These are phyloP conservation scores for Penaeus indicus DNA, from an alignment of 1,140 invertebrate genomes.

Conservation along the genomic window DNA sequence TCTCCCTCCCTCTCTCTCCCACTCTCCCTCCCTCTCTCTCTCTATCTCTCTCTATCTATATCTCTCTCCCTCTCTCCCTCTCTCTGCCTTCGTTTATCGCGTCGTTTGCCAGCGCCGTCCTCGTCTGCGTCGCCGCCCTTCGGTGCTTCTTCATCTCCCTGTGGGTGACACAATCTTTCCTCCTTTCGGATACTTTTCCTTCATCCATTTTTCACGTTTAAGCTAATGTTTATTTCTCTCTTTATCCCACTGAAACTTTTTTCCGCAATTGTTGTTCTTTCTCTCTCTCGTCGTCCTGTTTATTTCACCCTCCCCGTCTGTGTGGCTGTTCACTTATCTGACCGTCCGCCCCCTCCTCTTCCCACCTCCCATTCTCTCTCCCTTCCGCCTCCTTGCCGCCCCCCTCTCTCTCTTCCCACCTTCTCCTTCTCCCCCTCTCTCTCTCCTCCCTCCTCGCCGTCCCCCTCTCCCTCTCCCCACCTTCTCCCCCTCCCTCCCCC, in stretches of 20 bases:
- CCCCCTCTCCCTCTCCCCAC: neutral
- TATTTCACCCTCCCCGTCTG: too few relatives aligned
- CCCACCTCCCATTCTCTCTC: neutral
- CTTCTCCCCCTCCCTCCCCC: too few relatives aligned
- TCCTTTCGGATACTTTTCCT: too few relatives aligned
- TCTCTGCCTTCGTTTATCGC: neutral
- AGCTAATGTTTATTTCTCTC: neutral
- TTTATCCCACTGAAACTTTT: neutral
- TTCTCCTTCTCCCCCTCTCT: neutral
- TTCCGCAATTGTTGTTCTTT: neutral
- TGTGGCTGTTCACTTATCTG: too few relatives aligned
- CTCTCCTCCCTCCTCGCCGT: neutral
- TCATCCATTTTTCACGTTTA: too few relatives aligned
- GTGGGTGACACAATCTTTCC: too few relatives aligned
- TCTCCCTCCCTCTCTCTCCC: neutral
- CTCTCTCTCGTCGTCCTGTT: neutral
- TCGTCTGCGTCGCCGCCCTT: too few relatives aligned
- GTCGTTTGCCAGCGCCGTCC: too few relatives aligned
- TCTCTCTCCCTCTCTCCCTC: neutral
- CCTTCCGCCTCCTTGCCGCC: neutral
- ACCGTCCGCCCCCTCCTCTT: neutral
- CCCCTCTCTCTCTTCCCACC: neutral
- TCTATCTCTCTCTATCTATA: neutral
- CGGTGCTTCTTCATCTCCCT: too few relatives aligned
- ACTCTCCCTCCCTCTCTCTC: neutral